Evolutionary conservation across 2,113 vertebrate species (phyloP).

Genomic region (Corythornis madagascariensis): DNA sequence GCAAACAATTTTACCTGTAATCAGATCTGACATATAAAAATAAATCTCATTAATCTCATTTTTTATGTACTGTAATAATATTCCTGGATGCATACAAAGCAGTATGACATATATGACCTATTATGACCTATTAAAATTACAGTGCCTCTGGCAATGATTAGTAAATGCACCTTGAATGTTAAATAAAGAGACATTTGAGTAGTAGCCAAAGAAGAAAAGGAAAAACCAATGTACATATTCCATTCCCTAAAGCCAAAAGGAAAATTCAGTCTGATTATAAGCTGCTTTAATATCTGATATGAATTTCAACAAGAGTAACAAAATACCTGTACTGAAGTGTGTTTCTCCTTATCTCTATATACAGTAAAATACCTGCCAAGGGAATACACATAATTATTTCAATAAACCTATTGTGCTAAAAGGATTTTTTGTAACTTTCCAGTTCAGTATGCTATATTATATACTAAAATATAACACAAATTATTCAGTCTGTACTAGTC

Average conservation of each 20-base stretch:
- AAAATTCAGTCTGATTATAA: conserved; percentile 31
- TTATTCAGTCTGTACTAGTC: background rate
- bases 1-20: background rate
- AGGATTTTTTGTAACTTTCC: background rate
- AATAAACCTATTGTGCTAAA: background rate
- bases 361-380: conserved; percentile 7
- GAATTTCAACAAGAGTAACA: conserved; percentile 35
- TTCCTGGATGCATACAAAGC: background rate
- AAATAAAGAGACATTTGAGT: conserved; percentile 21
- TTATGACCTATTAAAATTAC: conserved; percentile 44
- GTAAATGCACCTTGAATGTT: conserved; percentile 49
- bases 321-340: background rate
- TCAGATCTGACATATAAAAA: background rate
- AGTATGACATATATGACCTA: conserved; percentile 6
- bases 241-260: conserved; percentile 10
- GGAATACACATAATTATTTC: background rate
- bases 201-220: background rate
- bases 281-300: background rate
- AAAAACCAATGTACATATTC: background rate
- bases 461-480: background rate
- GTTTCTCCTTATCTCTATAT: background rate
- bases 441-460: background rate
- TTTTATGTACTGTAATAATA: conserved; percentile 22
- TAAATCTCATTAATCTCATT: background rate
- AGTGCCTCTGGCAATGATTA: conserved; percentile 43